Conservation (phyloP, 2,113 vertebrate species). For the Trematomus loennbergii region DNA sequence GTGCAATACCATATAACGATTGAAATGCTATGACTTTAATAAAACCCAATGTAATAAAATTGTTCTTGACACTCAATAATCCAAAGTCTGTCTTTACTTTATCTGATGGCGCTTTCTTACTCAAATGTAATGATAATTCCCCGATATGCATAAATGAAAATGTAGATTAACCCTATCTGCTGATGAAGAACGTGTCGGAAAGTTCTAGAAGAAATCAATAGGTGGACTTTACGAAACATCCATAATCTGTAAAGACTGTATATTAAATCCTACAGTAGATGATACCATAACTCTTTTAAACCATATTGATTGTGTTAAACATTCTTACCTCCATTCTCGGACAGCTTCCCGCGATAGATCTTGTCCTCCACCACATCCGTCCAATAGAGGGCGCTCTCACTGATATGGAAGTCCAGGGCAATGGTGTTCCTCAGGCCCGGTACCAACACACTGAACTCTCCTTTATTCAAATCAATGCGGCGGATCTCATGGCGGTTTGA, state of each 20-base stretch:
- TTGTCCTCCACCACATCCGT: constrained; percentile 98
- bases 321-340: constrained; percentile 91
- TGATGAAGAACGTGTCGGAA: constrained; percentile 1
- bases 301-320: not conserved
- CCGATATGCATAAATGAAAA: not conserved
- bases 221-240: not conserved
- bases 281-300: not conserved
- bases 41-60: too few relatives aligned
- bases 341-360: constrained; percentile 96
- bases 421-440: constrained; percentile 97
- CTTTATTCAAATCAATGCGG: constrained; percentile 94
- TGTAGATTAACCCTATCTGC: not conserved
- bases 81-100: not conserved
- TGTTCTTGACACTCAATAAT: too few relatives aligned
- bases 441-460: constrained; percentile 96
- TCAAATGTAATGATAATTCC: not conserved
- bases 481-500: constrained; percentile 98
- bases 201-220: not conserved
- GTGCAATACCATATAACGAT: too few relatives aligned
- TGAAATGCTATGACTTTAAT: too few relatives aligned
- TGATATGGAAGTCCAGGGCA: constrained; percentile 96
- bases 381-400: constrained; percentile 96
- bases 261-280: not conserved
- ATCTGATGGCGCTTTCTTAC: not conserved
- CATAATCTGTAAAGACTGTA: not conserved